phyloP scores from a whole-genome alignment of 2,888 invertebrate species.

The Cylloceria caligata region DNA sequence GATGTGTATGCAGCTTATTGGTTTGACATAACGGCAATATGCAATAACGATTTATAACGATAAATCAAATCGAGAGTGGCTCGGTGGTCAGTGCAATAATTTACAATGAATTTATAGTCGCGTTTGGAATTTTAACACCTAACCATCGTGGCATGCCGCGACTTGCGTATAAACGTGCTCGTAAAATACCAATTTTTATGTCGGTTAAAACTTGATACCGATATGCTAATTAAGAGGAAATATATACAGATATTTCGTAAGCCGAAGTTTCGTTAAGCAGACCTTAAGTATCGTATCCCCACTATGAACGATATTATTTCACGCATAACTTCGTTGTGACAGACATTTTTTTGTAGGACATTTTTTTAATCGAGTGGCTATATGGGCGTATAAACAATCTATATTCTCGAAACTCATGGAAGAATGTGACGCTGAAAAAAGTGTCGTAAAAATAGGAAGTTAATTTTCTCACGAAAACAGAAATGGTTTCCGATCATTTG shows the following conservation, averaged over 20 bases:
- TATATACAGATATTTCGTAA: conserved; percentile 51
- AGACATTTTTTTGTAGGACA: conserved; percentile 16
- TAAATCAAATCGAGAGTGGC: conserved; percentile 69
- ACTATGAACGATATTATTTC: conserved; percentile 66
- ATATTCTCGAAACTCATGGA: conserved; percentile 6
- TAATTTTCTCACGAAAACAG: conserved; percentile 58
- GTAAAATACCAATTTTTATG: conserved; percentile 72
- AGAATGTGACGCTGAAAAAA: conserved; percentile 25
- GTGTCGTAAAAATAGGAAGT: conserved; percentile 60
- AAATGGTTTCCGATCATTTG: conserved; percentile 19
- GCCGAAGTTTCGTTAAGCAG: conserved; percentile 50
- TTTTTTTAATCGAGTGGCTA: conserved; percentile 46
- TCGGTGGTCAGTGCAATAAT: conserved; percentile 63
- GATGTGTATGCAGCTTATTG: conserved; percentile 4
- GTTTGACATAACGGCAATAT: background rate
- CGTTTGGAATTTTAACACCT: conserved; percentile 70
- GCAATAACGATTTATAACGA: conserved; percentile 43
- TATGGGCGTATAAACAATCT: conserved; percentile 55
- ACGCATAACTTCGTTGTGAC: conserved; percentile 20
- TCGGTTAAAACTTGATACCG: conserved; percentile 60
- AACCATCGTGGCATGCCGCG: conserved; percentile 57
- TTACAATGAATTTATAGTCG: conserved; percentile 69
- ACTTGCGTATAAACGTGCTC: conserved; percentile 60
- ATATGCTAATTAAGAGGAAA: conserved; percentile 75
- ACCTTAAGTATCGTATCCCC: conserved; percentile 60